Evolutionary conservation across 2,113 vertebrate species (phyloP).

Genomic region (Prunella himalayana): DNA sequence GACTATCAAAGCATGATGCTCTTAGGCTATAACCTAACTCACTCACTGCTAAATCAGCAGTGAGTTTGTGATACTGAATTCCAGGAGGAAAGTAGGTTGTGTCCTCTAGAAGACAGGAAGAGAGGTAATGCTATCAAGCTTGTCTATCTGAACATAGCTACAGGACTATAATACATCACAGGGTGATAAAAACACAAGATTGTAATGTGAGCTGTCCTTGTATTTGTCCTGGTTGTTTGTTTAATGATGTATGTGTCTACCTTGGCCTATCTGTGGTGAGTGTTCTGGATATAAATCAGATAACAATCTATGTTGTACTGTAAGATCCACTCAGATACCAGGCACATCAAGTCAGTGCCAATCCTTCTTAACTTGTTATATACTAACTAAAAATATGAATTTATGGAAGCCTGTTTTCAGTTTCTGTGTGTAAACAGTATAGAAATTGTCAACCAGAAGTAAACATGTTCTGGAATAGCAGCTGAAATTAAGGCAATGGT

Average conservation of each 20-base stretch:
- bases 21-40: background rate
- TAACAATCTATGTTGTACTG: background rate
- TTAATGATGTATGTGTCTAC: background rate
- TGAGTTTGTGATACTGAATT: background rate
- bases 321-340: background rate
- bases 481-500: background rate
- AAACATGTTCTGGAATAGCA: background rate
- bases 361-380: background rate
- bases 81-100: background rate
- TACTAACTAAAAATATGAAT: accelerated
- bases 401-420: background rate
- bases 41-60: background rate
- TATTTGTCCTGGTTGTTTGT: background rate
- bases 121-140: background rate
- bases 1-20: background rate
- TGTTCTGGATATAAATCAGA: background rate
- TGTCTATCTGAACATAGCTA: background rate
- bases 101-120: background rate
- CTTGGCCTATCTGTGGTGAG: background rate
- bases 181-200: background rate
- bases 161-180: background rate
- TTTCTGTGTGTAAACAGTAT: background rate
- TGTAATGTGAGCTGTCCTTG: background rate
- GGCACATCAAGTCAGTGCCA: background rate
- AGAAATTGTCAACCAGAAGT: background rate